phyloP scores from a whole-genome alignment of 2,113 vertebrate species.

The Cyanoramphus novaezelandiae region DNA sequence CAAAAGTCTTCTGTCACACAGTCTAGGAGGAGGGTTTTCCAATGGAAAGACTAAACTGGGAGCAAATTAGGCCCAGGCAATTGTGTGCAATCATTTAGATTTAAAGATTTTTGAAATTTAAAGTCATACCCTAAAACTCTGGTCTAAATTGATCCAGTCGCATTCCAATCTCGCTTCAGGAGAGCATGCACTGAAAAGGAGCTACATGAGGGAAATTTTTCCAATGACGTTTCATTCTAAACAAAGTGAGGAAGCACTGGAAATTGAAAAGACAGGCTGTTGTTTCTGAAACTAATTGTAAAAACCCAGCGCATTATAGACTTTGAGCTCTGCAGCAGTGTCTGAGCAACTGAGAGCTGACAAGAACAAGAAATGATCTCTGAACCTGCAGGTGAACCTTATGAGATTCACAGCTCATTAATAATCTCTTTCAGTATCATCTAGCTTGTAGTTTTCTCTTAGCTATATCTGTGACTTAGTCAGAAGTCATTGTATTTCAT shows the following conservation, averaged over 20 bases:
- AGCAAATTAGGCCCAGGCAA: neutral
- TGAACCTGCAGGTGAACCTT: neutral
- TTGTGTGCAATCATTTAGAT: neutral
- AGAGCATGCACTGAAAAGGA: neutral
- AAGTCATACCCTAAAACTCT: neutral
- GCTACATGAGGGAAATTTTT: neutral
- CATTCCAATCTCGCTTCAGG: neutral
- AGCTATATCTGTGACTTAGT: neutral
- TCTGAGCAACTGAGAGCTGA: neutral
- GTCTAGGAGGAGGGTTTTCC: neutral
- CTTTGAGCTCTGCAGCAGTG: neutral
- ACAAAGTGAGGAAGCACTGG: neutral
- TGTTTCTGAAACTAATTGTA: neutral
- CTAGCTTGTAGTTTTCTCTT: neutral
- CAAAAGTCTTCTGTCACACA: neutral
- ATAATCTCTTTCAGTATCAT: neutral
- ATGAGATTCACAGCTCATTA: neutral
- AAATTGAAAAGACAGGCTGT: neutral
- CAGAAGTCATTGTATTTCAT: neutral
- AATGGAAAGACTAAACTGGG: neutral
- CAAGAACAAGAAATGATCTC: neutral
- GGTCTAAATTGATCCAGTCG: neutral
- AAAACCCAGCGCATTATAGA: neutral
- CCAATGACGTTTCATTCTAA: neutral
- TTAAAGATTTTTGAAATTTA: neutral